Evolutionary conservation across 1,140 invertebrate species (phyloP), one percentile per base, ranked within the genome.

Genomic region (Chymomyza costata): DNA sequence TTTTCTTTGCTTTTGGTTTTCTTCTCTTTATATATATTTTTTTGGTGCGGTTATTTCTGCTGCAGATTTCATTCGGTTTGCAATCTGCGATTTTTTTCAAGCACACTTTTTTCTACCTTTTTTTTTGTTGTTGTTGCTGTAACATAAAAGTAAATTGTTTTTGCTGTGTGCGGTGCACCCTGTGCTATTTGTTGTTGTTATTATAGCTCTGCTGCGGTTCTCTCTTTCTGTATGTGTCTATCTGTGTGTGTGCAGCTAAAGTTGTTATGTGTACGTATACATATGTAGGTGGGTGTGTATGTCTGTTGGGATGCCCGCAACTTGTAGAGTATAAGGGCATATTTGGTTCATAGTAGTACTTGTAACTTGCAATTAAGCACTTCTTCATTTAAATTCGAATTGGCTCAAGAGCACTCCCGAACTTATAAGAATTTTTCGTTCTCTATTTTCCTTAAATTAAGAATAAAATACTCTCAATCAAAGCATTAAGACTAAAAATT

Each of bases 1-100:
- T 34, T 48, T 51, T 52, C 37, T 11, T 48, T 11, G 13, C 18
- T 47, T 11, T 43, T 21, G 38, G 16, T 28, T 2, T 6, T 25
- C 32, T 21, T 13, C 40, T 1, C 25, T 18, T 44, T 51, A 28
- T 31, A 25, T 38, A 19, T 21, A 53, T 47, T 41, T 37, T 32
- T 49, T 60, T 48, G 38, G 38, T 80, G 73, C 54, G 67, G 73
- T 68, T 73, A 55, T 73, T 73, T 71, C 39, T 64, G 60, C 51
- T 65, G 53, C 73, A 80, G 73, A 80, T 80, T 80, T 80, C 67
- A 78, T 78, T 78, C 60, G 62, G 54, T 62, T 76, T 70, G 54
- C 69, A 66, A 65, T 71, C 60, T 38, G 17, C 50, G 52, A 32
- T 34, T 40, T 49, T 50, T 47, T 50, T 59, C 53, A 31, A n/a